Conservation (phyloP, 1,140 invertebrate genomes). For the Glossosoma conforme region DNA sequence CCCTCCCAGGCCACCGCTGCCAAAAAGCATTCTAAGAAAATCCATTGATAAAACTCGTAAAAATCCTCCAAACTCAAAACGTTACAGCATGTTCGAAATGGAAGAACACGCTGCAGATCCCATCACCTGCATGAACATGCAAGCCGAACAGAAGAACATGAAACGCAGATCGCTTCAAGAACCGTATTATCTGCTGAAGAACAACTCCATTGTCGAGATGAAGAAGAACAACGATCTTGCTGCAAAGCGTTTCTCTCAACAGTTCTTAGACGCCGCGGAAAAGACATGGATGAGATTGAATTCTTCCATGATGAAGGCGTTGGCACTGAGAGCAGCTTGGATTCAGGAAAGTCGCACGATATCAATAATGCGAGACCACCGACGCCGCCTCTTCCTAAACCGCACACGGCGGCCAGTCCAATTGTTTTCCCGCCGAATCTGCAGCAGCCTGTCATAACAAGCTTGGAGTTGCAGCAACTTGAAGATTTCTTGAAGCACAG, state of each 20-base stretch:
- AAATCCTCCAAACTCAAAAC: conserved; percentile 53
- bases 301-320: conserved; percentile 49
- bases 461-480: conserved; percentile 60
- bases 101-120: conserved; percentile 51
- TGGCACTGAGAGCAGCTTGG: conserved; percentile 49
- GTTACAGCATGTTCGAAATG: conserved; percentile 78
- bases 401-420: conserved; percentile 34
- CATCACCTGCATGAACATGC: conserved; percentile 47
- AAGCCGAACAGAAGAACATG: conserved; percentile 50
- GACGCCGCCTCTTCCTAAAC: conserved; percentile 48
- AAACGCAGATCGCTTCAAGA: conserved; percentile 69
- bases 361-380: conserved; percentile 47
- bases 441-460: conserved; percentile 48
- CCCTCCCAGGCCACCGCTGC: conserved; percentile 65
- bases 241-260: conserved; percentile 48
- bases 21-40: conserved; percentile 65
- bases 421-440: conserved; percentile 33
- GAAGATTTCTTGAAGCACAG: conserved; percentile 71
- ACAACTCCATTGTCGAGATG: conserved; percentile 49
- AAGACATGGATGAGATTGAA: conserved; percentile 50
- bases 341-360: conserved; percentile 51
- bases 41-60: conserved; percentile 52
- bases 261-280: conserved; percentile 47
- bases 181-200: conserved; percentile 62
- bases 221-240: conserved; percentile 59